phyloP scores from a whole-genome alignment of 2,113 vertebrate species.

The Atherinomorus stipes region DNA sequence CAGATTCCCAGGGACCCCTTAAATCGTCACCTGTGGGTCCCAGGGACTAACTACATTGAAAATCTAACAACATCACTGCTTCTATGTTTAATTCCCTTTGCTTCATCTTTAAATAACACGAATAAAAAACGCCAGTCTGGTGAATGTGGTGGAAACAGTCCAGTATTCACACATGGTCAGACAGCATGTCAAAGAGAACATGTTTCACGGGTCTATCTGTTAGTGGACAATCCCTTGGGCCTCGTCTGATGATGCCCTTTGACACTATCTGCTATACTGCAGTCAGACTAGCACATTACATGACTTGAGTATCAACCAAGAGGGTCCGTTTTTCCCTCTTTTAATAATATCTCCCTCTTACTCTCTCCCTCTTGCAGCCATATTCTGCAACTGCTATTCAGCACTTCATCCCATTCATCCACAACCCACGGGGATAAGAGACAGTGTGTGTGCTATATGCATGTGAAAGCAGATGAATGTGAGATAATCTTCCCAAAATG shows the following conservation, averaged over 20 bases:
- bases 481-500: slow-evolving; percentile 48
- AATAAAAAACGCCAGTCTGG: slow-evolving; percentile 26
- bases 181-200: slow-evolving; percentile 43
- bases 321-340: slow-evolving; percentile 23
- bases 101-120: slow-evolving; percentile 13
- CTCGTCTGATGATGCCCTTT: slow-evolving; percentile 52
- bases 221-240: slow-evolving; percentile 42
- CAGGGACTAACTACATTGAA: no score
- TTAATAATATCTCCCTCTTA: slow-evolving; percentile 55
- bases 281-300: slow-evolving; percentile 58
- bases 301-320: slow-evolving; percentile 71
- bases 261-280: slow-evolving; percentile 66
- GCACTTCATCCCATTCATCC: slow-evolving; percentile 52
- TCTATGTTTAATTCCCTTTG: slow-evolving; percentile 14
- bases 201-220: slow-evolving; percentile 48
- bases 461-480: slow-evolving; percentile 52
- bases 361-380: slow-evolving; percentile 34
- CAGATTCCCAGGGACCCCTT: no score
- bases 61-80: no score
- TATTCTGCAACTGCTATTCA: slow-evolving; percentile 57
- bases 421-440: slow-evolving; percentile 43
- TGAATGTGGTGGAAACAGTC: slow-evolving; percentile 12
- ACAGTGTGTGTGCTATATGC: slow-evolving; percentile 45
- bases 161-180: slow-evolving; percentile 19
- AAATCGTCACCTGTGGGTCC: no score